Percentiles rank a stretch among this genome's conserved stretches.
Evolutionary conservation across 2,113 vertebrate genomes (phyloP).

Genomic region (Salvelinus alpinus): DNA sequence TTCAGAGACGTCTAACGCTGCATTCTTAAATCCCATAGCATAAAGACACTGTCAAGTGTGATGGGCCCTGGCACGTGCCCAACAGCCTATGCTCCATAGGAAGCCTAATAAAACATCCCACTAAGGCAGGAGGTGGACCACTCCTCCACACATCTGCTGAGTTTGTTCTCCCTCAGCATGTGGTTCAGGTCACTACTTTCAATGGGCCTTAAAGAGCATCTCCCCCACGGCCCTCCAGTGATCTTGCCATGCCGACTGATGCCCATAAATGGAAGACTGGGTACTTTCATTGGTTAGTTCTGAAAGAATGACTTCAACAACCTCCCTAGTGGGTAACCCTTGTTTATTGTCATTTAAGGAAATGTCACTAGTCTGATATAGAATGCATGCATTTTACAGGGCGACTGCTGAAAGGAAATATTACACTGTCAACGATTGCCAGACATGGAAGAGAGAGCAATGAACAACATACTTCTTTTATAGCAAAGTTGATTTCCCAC

Average conservation of each 20-base stretch:
- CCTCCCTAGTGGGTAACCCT: no score
- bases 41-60: slow-evolving; percentile 5
- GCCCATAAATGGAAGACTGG: slow-evolving; percentile 16
- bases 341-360: no score
- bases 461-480: no score
- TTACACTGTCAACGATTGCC: no score
- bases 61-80: slow-evolving; percentile 11
- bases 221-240: no score
- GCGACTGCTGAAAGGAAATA: no score
- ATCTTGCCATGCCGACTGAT: neutral
- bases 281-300: neutral
- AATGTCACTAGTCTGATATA: no score
- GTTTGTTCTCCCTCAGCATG: slow-evolving; percentile 8
- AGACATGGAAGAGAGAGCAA: no score
- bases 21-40: neutral
- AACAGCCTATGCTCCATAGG: neutral
- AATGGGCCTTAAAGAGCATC: no score
- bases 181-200: slow-evolving; percentile 15
- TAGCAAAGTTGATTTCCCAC: no score
- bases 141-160: slow-evolving; percentile 8
- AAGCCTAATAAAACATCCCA: neutral
- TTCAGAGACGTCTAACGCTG: neutral
- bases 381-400: no score
- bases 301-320: no score
- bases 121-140: neutral